Evolutionary conservation across 1,140 invertebrate genomes (phyloP).

Genomic region (Bradysia coprophila): DNA sequence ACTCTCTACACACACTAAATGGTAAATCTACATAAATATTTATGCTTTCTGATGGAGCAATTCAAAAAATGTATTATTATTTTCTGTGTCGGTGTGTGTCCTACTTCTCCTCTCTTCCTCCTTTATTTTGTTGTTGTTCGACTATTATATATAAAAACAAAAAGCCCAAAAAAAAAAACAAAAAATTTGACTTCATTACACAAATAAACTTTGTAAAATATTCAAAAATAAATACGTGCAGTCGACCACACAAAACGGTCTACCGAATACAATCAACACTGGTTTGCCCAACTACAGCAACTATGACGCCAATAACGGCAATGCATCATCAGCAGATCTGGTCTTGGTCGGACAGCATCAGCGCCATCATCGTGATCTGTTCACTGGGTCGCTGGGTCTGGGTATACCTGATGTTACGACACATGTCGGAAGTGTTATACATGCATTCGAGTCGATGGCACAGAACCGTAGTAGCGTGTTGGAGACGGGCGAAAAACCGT

Average conservation of each 20-base stretch:
- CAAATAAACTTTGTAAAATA: not conserved
- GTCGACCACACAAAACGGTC: constrained; percentile 3
- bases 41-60: too few relatives aligned
- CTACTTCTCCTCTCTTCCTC: too few relatives aligned
- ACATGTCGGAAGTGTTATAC: constrained; percentile 21
- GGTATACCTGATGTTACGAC: constrained; percentile 22
- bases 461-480: constrained; percentile 8
- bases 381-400: constrained; percentile 20
- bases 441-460: constrained; percentile 21
- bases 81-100: too few relatives aligned
- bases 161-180: not conserved
- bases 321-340: constrained; percentile 5
- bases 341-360: constrained; percentile 1
- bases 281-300: constrained; percentile 5
- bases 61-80: too few relatives aligned
- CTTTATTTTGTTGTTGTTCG: too few relatives aligned
- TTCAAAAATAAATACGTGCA: constrained; percentile 2
- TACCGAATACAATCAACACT: not conserved
- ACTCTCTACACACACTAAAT: too few relatives aligned
- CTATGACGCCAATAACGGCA: too few relatives aligned
- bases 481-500: constrained; percentile 1
- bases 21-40: too few relatives aligned
- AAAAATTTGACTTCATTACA: not conserved
- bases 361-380: constrained; percentile 18
- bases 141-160: not conserved